These are phyloP conservation scores for Tipula lateralis DNA, from an alignment of 2,888 invertebrate species.

Conservation along the genomic window DNA sequence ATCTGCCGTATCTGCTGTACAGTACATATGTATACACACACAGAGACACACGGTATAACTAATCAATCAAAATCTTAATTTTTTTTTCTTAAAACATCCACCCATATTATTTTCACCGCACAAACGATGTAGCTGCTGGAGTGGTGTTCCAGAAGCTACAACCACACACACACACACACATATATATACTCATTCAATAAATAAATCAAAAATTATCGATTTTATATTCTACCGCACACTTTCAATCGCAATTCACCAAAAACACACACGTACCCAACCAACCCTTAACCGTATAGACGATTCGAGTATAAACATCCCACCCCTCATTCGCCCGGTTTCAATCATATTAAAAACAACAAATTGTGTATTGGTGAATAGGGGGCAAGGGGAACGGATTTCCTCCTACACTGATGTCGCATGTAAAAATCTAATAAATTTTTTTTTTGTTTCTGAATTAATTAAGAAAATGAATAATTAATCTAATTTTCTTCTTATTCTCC, in stretches of 20 bases:
- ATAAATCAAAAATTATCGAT: conserved; percentile 8
- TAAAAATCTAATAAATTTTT: neutral
- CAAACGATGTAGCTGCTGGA: neutral
- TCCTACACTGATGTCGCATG: conserved; percentile 9
- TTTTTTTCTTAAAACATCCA: neutral
- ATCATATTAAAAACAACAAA: neutral
- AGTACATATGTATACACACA: neutral
- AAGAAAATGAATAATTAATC: conserved; percentile 9
- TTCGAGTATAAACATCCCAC: neutral
- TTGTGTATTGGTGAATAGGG: neutral
- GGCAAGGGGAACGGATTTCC: neutral
- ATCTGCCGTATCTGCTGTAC: neutral
- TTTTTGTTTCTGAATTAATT: conserved; percentile 19
- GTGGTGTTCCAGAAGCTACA: neutral
- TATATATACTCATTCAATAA: no score
- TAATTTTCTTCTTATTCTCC: neutral
- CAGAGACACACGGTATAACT: neutral
- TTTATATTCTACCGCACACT: neutral
- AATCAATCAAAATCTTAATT: neutral
- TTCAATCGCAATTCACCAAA: neutral
- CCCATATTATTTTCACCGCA: neutral
- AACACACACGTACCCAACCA: neutral
- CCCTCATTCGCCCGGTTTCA: neutral
- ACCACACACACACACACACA: neutral
- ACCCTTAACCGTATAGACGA: neutral